phyloP scores from a whole-genome alignment of 37 sponge, comb jelly and placozoan genomes.

The Halichondria panicea region DNA sequence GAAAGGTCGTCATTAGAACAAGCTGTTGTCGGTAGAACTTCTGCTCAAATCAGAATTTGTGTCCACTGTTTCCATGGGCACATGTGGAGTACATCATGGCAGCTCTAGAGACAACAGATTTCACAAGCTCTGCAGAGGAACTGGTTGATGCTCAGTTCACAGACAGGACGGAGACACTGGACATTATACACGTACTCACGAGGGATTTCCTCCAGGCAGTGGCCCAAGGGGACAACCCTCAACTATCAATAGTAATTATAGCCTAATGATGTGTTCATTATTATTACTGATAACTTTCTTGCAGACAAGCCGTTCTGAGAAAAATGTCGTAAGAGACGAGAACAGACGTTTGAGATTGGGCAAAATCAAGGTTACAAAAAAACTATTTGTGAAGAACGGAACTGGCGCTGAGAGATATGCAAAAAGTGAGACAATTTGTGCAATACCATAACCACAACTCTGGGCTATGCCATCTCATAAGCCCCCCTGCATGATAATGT shows the following conservation, averaged over 20 bases:
- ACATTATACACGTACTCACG: conserved; percentile 45
- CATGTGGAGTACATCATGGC: too few species aligned
- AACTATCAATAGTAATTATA: conserved; percentile 48
- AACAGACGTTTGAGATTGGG: conserved; percentile 62
- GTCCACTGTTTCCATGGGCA: too few species aligned
- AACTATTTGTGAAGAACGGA: conserved; percentile 54
- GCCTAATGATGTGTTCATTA: not conserved
- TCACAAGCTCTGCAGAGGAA: too few species aligned
- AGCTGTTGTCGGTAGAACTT: too few species aligned
- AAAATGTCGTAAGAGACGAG: conserved; percentile 69
- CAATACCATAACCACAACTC: not conserved
- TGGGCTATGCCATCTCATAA: not conserved
- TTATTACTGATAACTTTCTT: not conserved
- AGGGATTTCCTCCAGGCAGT: conserved; percentile 47
- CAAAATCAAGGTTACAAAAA: conserved; percentile 46
- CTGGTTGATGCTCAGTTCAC: conserved; percentile 48
- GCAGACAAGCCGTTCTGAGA: conserved; percentile 45
- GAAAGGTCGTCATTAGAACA: too few species aligned
- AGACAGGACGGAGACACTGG: conserved; percentile 27
- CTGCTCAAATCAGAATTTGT: too few species aligned
- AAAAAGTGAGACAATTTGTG: conserved; percentile 39
- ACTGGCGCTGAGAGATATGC: conserved; percentile 56
- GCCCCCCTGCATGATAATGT: not conserved
- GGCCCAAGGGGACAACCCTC: conserved; percentile 47
- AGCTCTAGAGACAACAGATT: too few species aligned